phyloP scores from a whole-genome alignment of 2,113 vertebrate species.

The Scophthalmus maximus region DNA sequence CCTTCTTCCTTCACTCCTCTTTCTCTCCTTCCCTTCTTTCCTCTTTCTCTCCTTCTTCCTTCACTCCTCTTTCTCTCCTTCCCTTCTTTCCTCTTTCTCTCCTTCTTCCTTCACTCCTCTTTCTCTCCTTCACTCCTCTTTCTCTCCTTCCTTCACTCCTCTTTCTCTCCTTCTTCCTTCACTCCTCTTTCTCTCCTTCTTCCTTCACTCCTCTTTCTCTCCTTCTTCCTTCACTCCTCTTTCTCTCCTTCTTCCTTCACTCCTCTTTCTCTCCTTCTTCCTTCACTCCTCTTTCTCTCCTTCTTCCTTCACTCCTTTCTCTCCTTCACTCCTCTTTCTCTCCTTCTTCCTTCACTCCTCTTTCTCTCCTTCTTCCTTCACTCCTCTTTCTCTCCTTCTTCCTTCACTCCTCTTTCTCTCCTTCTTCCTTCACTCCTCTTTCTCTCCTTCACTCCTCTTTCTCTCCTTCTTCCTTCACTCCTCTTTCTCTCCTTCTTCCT shows the following conservation, averaged over 20 bases:
- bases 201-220: background rate
- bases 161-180: background rate
- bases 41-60: background rate
- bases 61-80: no score
- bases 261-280: background rate
- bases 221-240: background rate
- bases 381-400: background rate
- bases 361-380: background rate
- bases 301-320: background rate
- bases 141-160: background rate
- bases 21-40: background rate
- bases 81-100: background rate
- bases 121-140: background rate
- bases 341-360: background rate
- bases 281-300: background rate
- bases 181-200: background rate
- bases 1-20: background rate
- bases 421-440: background rate
- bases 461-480: no score
- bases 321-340: background rate
- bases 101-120: no score
- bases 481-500: no score
- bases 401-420: background rate
- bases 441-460: background rate
- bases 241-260: background rate